These are phyloP conservation scores for Drosophila paramelanica DNA, from an alignment of 2,888 invertebrate species.

Conservation along the genomic window DNA sequence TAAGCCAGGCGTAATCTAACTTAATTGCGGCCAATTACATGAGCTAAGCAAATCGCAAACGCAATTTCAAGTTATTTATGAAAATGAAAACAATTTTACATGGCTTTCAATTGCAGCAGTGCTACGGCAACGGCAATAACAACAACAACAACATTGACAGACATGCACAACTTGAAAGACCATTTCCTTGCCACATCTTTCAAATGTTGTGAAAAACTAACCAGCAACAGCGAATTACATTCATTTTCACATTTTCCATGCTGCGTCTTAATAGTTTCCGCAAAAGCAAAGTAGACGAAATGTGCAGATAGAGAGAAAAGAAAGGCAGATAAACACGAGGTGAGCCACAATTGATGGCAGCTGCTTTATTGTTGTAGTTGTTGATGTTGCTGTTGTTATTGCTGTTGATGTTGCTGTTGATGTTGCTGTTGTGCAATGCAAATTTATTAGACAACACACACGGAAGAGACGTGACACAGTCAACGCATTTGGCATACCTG, in stretches of 20 bases:
- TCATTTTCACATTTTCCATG: constrained; percentile 77
- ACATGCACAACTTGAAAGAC: constrained; percentile 52
- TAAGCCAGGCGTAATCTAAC: not conserved
- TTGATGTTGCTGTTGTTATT: not conserved
- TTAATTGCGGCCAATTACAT: constrained; percentile 17
- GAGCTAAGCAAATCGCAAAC: constrained; percentile 9
- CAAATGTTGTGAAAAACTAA: constrained; percentile 8
- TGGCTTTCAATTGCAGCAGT: constrained; percentile 61
- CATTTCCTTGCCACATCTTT: constrained; percentile 58
- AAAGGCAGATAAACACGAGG: constrained; percentile 6
- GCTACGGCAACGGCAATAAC: constrained; percentile 30
- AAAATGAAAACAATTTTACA: constrained; percentile 68
- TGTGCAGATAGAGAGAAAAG: constrained; percentile 10
- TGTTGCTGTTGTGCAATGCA: constrained; percentile 55
- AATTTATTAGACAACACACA: constrained; percentile 41
- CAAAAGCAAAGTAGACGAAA: constrained; percentile 39
- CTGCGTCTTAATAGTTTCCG: constrained; percentile 72
- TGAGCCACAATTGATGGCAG: constrained; percentile 6
- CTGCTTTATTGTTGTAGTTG: too few relatives aligned
- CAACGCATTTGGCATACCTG: constrained; percentile 60
- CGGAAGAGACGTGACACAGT: constrained; percentile 23
- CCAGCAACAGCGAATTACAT: constrained; percentile 55
- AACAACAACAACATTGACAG: constrained; percentile 52
- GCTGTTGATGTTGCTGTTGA: constrained; percentile 9
- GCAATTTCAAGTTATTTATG: constrained; percentile 55